Evolutionary conservation across 2,888 invertebrate species (phyloP), one percentile per base, ranked within the genome.

Genomic region (Cyaniris semiargus): DNA sequence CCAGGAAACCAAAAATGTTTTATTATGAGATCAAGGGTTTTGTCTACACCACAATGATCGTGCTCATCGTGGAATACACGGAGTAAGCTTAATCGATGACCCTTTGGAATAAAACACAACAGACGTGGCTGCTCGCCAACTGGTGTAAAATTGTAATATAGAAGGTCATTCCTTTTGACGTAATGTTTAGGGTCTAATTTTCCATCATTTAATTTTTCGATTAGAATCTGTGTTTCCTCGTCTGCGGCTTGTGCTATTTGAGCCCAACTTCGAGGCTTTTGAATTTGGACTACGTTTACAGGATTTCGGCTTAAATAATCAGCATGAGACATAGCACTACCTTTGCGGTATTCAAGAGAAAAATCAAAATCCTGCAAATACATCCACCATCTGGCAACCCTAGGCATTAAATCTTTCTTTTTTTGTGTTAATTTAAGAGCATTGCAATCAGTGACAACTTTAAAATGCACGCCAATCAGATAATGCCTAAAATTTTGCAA

Each of bases 401-500:
- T 27, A 15, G 75, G 56, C 18, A 75, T 18, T 15, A 75, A 75
- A 66, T 66, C 60, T 66, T 21, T 66, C 60, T 31, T 66, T 66
- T 23, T 23, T 23, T 82, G 78, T 0, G 85, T 83, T 1, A 81
- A 75, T 70, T 83, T 84, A 4, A 87, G 70, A 0, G 85, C 82
- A 38, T 80, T 80, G 74, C 85, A 87, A 75, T 90, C 88, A 3
- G 84, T 86, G 7, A 81, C 76, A 1, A 83, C 31, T 74, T 76
- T 81, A 44, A 82, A 81, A 18, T 44, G 48, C 13, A 78, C 58
- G 8, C 81, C 82, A 4, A 82, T 21, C 18, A 83, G 71, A 72
- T 81, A 81, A 27, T 80, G 82, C 10, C 82, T 77, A 27, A 79
- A 81, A 70, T 81, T 74, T 70, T 82, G 78, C 5, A 82, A 58